These are phyloP conservation scores for Coccyzus lansbergi DNA, from an alignment of 2,797 vertebrate genomes.

Conservation along the genomic window DNA sequence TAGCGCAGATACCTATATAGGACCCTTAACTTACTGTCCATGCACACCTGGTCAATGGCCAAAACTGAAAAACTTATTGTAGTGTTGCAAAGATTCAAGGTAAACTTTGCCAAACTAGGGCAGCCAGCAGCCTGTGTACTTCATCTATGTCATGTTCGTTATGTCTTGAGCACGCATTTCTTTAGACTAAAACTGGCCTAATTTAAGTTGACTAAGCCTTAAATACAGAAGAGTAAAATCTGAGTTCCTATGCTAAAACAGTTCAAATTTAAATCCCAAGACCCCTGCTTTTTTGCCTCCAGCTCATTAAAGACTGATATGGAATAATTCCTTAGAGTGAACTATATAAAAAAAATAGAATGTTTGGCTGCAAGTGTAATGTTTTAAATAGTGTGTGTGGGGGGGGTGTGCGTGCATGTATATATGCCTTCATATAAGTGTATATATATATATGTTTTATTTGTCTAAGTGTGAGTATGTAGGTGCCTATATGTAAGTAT, in stretches of 20 bases:
- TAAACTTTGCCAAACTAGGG: background rate
- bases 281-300: background rate
- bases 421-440: background rate
- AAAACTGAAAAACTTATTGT: background rate
- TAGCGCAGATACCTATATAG: background rate
- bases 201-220: background rate
- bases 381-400: background rate
- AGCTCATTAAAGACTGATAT: accelerated
- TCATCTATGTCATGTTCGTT: accelerated
- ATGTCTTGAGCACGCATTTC: background rate
- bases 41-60: background rate
- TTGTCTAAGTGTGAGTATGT: background rate
- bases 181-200: background rate
- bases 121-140: background rate
- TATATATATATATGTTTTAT: background rate
- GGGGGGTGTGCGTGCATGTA: background rate
- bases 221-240: background rate
- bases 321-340: background rate
- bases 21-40: background rate
- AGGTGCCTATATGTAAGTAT: background rate
- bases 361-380: background rate
- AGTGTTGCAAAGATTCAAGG: background rate
- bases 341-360: background rate
- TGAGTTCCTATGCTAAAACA: background rate
- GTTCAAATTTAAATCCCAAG: background rate